A percentile compares a stretch with the other conserved stretches of the same genome.
phyloP scores from a whole-genome alignment of 2,797 vertebrate species.

The Scomberomorus guttatus region DNA sequence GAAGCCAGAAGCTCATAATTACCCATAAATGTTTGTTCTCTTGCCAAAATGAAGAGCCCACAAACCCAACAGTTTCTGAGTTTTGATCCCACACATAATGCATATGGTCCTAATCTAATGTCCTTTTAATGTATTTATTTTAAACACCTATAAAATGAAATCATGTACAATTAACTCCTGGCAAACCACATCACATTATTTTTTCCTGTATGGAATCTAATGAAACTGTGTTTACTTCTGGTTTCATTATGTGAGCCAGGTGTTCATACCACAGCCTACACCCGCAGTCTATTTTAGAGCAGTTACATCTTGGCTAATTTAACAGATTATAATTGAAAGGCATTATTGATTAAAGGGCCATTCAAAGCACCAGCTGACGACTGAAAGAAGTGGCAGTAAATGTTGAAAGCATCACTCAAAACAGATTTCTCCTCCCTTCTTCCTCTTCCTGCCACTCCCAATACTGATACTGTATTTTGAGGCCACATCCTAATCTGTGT shows the following conservation, averaged over 20 bases:
- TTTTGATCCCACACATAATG: slow-evolving; percentile 17
- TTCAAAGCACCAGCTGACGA: slow-evolving; percentile 31
- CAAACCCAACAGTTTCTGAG: slow-evolving; percentile 25
- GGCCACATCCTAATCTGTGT: not conserved
- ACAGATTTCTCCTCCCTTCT: slow-evolving; percentile 4
- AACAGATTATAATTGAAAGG: slow-evolving; percentile 39
- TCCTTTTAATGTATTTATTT: slow-evolving; percentile 39
- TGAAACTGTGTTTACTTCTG: slow-evolving; percentile 34
- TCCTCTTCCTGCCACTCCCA: slow-evolving; percentile 28
- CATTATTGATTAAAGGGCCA: slow-evolving; percentile 24
- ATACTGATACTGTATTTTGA: slow-evolving; percentile 4
- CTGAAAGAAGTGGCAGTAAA: slow-evolving; percentile 40
- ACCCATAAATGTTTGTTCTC: slow-evolving; percentile 37
- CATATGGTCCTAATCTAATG: slow-evolving; percentile 53
- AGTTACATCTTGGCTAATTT: slow-evolving; percentile 15
- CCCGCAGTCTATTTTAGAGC: slow-evolving; percentile 16
- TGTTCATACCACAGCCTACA: slow-evolving; percentile 34
- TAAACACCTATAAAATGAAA: slow-evolving; percentile 46
- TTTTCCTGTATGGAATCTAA: slow-evolving; percentile 25
- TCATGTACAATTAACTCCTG: slow-evolving; percentile 36
- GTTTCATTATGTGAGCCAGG: slow-evolving; percentile 29
- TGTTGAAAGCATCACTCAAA: slow-evolving; percentile 11
- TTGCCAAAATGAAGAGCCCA: slow-evolving; percentile 31
- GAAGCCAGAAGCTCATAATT: slow-evolving; percentile 39
- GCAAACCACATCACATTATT: slow-evolving; percentile 25